These are phyloP conservation scores for Aegotheles bennettii DNA, from an alignment of 2,113 vertebrate species.

Conservation along the genomic window DNA sequence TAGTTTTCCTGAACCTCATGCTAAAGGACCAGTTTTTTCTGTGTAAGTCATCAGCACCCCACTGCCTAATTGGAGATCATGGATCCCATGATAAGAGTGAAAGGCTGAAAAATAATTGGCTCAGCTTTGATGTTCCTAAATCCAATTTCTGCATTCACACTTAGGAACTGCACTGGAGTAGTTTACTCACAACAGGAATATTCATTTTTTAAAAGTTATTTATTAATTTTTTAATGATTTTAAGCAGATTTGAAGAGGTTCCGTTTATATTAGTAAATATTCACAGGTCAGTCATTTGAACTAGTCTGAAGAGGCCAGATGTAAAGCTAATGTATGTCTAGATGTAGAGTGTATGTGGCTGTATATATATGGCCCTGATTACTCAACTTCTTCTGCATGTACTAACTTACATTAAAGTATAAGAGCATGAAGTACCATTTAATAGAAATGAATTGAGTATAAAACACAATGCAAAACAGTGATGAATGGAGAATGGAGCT, in stretches of 20 bases:
- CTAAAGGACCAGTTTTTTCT: not conserved
- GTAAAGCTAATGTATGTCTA: not conserved
- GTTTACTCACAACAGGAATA: not conserved
- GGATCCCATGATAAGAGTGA: not conserved
- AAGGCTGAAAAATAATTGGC: conserved; percentile 8
- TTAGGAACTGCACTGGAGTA: not conserved
- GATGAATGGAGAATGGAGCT: not conserved
- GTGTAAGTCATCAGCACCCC: not conserved
- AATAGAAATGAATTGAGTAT: not conserved
- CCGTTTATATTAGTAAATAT: not conserved
- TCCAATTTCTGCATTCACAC: not conserved
- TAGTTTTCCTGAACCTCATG: not conserved
- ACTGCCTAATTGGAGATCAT: not conserved
- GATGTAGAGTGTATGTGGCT: not conserved
- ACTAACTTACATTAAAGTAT: not conserved
- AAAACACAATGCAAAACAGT: not conserved
- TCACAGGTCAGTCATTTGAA: not conserved
- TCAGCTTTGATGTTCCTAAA: conserved; percentile 13
- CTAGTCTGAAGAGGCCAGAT: not conserved
- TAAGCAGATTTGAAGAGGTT: not conserved
- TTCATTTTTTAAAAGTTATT: not conserved
- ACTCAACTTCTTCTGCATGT: not conserved
- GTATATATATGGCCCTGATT: not conserved
- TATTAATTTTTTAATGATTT: not conserved
- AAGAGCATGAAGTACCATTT: not conserved